A percentile compares a stretch with the other conserved stretches of the same genome.
phyloP scores from a whole-genome alignment of 2,113 vertebrate species.

The Oncorhynchus gorbuscha region DNA sequence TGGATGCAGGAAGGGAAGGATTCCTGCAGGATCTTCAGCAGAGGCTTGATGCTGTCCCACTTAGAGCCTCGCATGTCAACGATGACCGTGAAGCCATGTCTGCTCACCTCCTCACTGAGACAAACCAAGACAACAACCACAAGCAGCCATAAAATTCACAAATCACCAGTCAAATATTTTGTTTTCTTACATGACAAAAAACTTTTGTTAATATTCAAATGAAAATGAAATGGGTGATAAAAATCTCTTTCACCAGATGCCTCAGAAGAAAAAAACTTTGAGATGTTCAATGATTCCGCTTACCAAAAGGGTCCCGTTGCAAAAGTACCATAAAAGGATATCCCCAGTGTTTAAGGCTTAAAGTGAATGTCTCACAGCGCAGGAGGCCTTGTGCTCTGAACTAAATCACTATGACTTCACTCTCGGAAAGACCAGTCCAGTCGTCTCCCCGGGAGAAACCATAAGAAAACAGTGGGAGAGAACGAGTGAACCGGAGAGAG shows the following conservation, averaged over 20 bases:
- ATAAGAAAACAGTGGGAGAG: constrained; percentile 1
- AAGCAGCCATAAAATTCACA: background rate
- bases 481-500: background rate
- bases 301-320: constrained; percentile 57
- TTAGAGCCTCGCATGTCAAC: constrained; percentile 99
- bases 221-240: constrained; percentile 2
- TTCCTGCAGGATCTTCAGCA: constrained; percentile 97
- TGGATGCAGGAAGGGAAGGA: constrained; percentile 97
- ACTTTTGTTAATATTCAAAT: constrained; percentile 13
- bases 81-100: constrained; percentile 97
- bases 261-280: constrained; percentile 23
- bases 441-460: background rate
- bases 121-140: background rate
- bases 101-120: constrained; percentile 91
- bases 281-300: constrained; percentile 54
- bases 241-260: constrained; percentile 14
- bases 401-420: constrained; percentile 74
- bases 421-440: constrained; percentile 62
- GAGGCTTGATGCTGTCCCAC: constrained; percentile 98
- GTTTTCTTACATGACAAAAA: background rate
- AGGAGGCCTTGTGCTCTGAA: constrained; percentile 51
- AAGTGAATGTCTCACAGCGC: constrained; percentile 60
- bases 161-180: constrained; percentile 1
- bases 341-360: constrained; percentile 64
- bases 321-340: constrained; percentile 69